Percentiles rank a stretch among this genome's conserved stretches.
These are phyloP conservation scores for Phasia obesa DNA, from an alignment of 2,888 invertebrate species.

Conservation along the genomic window DNA sequence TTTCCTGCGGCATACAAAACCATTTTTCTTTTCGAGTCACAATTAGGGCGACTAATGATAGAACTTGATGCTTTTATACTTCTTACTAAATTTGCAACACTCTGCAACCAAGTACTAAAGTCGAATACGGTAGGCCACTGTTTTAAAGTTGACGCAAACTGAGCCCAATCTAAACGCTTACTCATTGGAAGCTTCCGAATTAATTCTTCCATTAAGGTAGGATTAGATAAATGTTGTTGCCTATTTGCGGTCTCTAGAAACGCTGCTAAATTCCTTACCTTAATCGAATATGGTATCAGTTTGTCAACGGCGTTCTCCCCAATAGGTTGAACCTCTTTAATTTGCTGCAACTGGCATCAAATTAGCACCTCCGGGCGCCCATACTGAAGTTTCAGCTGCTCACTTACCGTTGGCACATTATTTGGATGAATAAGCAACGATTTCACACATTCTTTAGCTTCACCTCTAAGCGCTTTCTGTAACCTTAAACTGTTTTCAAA, in stretches of 20 bases:
- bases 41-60: neutral
- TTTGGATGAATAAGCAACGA: too few relatives aligned
- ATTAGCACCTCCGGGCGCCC: constrained; percentile 53
- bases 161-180: constrained; percentile 57
- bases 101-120: constrained; percentile 55
- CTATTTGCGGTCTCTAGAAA: constrained; percentile 46
- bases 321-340: constrained; percentile 36
- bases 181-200: constrained; percentile 41
- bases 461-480: too few relatives aligned
- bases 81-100: constrained; percentile 38
- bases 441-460: too few relatives aligned
- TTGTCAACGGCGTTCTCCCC: constrained; percentile 40
- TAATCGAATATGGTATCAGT: too few relatives aligned
- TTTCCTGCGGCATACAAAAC: constrained; percentile 6
- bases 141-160: constrained; percentile 33
- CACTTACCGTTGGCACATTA: constrained; percentile 41
- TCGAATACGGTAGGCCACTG: constrained; percentile 39
- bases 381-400: constrained; percentile 60
- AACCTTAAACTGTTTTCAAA: too few relatives aligned
- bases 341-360: neutral
- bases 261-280: constrained; percentile 51
- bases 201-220: constrained; percentile 63
- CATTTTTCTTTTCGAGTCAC: neutral
- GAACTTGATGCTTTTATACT: neutral
- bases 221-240: constrained; percentile 54